Percentiles rank a stretch among this genome's conserved stretches.
Conservation (phyloP, 2,113 vertebrate genomes). For the Ancistrus triradiatus region DNA sequence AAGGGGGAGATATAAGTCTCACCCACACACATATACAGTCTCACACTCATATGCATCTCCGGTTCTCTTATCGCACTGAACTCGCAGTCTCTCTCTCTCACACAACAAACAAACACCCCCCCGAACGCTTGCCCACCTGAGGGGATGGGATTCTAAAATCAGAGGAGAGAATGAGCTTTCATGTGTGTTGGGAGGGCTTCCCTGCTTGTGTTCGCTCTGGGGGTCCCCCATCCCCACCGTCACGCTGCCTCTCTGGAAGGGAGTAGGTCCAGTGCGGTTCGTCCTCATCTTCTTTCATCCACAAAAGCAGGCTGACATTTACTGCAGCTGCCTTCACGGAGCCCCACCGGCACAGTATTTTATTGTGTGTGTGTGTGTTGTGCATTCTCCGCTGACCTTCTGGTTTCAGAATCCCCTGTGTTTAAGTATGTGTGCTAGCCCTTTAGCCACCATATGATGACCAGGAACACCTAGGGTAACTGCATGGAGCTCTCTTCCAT, state of each 20-base stretch:
- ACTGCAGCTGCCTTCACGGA: constrained; percentile 33
- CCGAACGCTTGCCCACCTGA: neutral
- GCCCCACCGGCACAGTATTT: constrained; percentile 6
- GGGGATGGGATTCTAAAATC: neutral
- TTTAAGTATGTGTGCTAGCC: too few species aligned
- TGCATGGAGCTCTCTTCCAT: neutral
- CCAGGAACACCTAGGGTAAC: neutral
- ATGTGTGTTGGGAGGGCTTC: constrained; percentile 36
- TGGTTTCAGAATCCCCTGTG: neutral
- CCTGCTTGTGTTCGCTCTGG: constrained; percentile 8
- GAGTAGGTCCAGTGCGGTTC: constrained; percentile 24
- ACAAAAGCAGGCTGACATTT: constrained; percentile 73
- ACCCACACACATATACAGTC: too few species aligned
- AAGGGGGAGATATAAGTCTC: too few species aligned
- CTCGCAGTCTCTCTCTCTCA: neutral
- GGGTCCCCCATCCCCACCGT: constrained; percentile 2
- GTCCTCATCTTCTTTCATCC: constrained; percentile 61
- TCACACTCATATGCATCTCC: too few species aligned
- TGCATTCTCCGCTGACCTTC: neutral
- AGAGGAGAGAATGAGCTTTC: constrained; percentile 32
- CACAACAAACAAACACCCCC: constrained; percentile 17
- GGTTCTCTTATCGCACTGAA: too few species aligned
- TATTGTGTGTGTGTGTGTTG: neutral
- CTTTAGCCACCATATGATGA: neutral
- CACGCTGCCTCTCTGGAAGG: constrained; percentile 36